phyloP scores from a whole-genome alignment of 2,113 vertebrate species.

The Aleadryas rufinucha region DNA sequence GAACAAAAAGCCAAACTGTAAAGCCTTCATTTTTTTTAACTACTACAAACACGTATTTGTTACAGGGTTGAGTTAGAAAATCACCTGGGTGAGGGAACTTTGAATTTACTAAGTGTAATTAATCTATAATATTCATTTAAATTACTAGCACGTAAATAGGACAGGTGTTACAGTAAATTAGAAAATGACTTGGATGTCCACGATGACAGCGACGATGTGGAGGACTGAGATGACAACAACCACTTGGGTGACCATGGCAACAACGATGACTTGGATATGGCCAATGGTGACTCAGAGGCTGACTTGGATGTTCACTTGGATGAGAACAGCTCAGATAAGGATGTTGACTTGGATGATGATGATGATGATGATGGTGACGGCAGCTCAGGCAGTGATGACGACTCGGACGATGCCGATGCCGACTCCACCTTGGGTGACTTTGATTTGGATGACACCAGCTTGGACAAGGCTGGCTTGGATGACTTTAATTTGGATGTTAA shows the following conservation, averaged over 20 bases:
- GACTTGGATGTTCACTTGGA: background rate
- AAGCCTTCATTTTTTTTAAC: background rate
- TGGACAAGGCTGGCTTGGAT: background rate
- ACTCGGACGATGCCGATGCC: accelerated
- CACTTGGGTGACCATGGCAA: background rate
- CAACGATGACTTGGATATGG: accelerated
- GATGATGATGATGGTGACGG: background rate
- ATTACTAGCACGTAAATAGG: background rate
- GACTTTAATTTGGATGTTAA: background rate
- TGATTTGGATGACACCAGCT: background rate
- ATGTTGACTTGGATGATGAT: background rate
- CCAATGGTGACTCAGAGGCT: background rate
- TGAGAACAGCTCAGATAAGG: background rate
- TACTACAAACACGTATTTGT: background rate
- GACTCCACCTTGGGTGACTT: background rate
- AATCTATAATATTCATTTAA: background rate
- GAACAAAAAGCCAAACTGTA: background rate
- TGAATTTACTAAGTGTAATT: background rate
- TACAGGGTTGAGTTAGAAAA: background rate
- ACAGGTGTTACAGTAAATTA: background rate
- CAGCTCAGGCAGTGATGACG: background rate
- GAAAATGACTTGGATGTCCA: background rate
- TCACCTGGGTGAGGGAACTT: background rate
- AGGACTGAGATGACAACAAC: background rate
- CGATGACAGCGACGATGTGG: accelerated